Percentiles rank a stretch among this genome's conserved stretches.
phyloP scores from a whole-genome alignment of 2,797 vertebrate species.

The Molossus molossus region DNA sequence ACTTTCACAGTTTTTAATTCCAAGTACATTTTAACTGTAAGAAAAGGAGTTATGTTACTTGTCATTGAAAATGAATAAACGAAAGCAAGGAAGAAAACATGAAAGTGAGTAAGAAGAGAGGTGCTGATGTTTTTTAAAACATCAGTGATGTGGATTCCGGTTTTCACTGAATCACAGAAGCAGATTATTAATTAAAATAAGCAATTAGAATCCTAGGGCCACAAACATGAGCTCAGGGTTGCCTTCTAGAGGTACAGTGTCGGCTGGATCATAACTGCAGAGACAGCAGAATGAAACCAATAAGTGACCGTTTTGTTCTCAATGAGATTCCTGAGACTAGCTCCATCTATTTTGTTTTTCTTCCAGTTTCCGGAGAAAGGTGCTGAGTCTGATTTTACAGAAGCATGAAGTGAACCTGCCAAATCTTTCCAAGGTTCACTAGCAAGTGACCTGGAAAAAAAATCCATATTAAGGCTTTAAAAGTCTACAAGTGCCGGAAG shows the following conservation, averaged over 20 bases:
- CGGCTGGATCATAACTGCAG: neutral
- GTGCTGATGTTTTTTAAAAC: neutral
- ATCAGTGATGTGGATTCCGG: neutral
- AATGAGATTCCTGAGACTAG: neutral
- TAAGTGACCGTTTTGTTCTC: neutral
- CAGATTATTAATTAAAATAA: neutral
- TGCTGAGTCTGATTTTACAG: constrained; percentile 67
- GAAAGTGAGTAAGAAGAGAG: neutral
- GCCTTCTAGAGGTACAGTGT: neutral
- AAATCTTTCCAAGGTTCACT: constrained; percentile 64
- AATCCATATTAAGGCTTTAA: constrained; percentile 81
- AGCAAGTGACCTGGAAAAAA: constrained; percentile 85
- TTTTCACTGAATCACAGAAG: neutral
- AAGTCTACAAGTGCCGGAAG: constrained; percentile 79
- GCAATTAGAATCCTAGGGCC: neutral
- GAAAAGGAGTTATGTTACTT: neutral
- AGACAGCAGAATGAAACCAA: neutral
- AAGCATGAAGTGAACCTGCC: constrained; percentile 53
- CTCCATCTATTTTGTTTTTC: neutral
- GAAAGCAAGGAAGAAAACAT: neutral
- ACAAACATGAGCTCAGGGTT: no score
- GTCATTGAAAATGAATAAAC: neutral
- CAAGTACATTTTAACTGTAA: neutral
- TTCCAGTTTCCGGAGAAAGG: constrained; percentile 62
- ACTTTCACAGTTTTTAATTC: neutral